Evolutionary conservation across 2,113 vertebrate genomes (phyloP), one percentile per base, ranked within the genome.

Genomic region (Lophochroa leadbeateri): DNA sequence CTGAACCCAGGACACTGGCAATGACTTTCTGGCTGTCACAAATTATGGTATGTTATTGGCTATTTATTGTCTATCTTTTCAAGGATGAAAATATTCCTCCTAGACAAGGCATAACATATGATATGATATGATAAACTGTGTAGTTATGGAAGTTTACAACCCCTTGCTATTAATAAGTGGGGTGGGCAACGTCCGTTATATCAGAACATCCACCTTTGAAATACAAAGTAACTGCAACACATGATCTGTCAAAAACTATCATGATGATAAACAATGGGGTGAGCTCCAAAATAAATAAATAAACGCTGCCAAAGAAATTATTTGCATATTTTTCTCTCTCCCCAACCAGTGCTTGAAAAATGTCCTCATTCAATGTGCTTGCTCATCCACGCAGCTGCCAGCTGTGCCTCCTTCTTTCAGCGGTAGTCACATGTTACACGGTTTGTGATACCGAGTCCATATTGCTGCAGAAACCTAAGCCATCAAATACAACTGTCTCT

Each of bases 301-400:
- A 95, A 97, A 86, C 84, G 85, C 52, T 96, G 95, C 95, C 94
- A 97, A 94, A 96, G 78, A 95, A 91, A 94, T 92, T 91, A 96
- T 97, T 97, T 97, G 95, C 97, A 96, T 96, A 94, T 96, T 97
- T 96, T 96, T 92, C 94, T 92, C 94, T 94, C 88, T 97, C 94
- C 92, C 92, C 94, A 96, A 96, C 92, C 97, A 97, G 94, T 90
- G 88, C 94, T 97, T 97, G 95, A 97, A 97, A 96, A 97, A 97
- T 97, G 94, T 97, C 86, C 95, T 95, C 92, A 92, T 94, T 96
- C 96, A 97, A 39, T 88, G 95, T 97, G 97, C 94, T 97, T 97
- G 97, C 95, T 97, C 97, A 97, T 96, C 97, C 97, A 97, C 95
- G 43, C 94, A 97, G 94, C 93, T 94, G 94, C 97, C 97, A 97